Evolutionary conservation across 2,888 invertebrate genomes (phyloP).

Genomic region (Listrodromus nycthemerus): DNA sequence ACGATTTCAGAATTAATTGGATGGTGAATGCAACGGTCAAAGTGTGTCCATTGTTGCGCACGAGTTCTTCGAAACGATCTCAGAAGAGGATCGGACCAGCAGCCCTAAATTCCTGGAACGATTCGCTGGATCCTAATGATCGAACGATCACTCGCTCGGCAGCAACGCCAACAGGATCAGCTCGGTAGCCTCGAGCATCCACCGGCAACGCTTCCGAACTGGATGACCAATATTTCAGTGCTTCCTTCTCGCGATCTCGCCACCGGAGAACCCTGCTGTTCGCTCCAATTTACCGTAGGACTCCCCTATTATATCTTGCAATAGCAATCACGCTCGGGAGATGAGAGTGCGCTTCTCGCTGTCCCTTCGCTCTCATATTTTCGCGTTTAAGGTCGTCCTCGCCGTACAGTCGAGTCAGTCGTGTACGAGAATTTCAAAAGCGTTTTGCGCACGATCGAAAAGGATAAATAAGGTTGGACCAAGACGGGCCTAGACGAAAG

Average conservation of each 20-base stretch:
- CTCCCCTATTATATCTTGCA: conserved; percentile 43
- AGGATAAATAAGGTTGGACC: too few species aligned
- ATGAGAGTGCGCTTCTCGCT: conserved; percentile 41
- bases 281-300: conserved; percentile 41
- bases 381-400: not conserved
- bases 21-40: not conserved
- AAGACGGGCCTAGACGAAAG: too few species aligned
- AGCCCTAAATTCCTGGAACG: conserved; percentile 54
- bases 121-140: conserved; percentile 45
- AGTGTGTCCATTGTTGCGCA: conserved; percentile 8
- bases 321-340: conserved; percentile 50
- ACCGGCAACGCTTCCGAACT: conserved; percentile 16
- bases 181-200: conserved; percentile 19
- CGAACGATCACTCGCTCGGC: conserved; percentile 26
- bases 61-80: conserved; percentile 45
- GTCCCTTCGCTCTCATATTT: conserved; percentile 16
- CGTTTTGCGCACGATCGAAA: too few species aligned
- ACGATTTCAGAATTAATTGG: conserved; percentile 21
- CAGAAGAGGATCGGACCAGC: conserved; percentile 26
- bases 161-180: not conserved
- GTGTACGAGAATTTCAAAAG: too few species aligned
- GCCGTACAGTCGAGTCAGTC: too few species aligned
- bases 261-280: conserved; percentile 42
- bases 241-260: conserved; percentile 32
- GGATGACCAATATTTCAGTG: conserved; percentile 21